These are phyloP conservation scores for Scatophagus argus DNA, from an alignment of 2,113 vertebrate species.

Conservation along the genomic window DNA sequence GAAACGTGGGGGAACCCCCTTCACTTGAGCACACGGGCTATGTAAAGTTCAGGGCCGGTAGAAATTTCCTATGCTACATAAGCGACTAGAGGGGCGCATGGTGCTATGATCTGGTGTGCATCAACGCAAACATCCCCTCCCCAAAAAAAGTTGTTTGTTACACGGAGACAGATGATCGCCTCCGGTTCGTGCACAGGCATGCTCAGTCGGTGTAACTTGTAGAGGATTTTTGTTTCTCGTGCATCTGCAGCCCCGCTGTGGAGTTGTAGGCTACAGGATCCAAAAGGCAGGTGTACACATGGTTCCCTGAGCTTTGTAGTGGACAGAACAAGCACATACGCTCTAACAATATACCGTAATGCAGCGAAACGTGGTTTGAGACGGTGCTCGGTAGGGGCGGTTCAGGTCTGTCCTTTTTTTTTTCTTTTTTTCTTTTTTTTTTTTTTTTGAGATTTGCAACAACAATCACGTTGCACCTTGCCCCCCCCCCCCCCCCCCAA, in stretches of 20 bases:
- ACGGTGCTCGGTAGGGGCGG: conserved; percentile 85
- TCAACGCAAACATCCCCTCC: neutral
- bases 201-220: conserved; percentile 69
- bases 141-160: conserved; percentile 55
- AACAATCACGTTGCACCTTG: conserved; percentile 87
- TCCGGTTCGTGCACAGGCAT: conserved; percentile 77
- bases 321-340: conserved; percentile 50
- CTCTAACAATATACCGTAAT: conserved; percentile 80
- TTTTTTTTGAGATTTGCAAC: conserved; percentile 79
- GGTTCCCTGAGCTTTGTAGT: conserved; percentile 76
- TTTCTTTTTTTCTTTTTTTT: conserved; percentile 50
- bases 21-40: conserved; percentile 22
- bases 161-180: conserved; percentile 74
- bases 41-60: conserved; percentile 69
- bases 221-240: conserved; percentile 20
- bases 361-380: conserved; percentile 85
- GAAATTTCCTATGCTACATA: conserved; percentile 44
- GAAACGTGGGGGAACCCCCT: conserved; percentile 58
- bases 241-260: conserved; percentile 52
- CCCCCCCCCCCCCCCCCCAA: neutral
- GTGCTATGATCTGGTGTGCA: conserved; percentile 38
- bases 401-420: conserved; percentile 69
- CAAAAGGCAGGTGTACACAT: conserved; percentile 89
- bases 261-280: conserved; percentile 68
- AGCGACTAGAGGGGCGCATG: conserved; percentile 21